Percentiles rank a stretch among this genome's conserved stretches.
Conservation (phyloP, 2,113 vertebrate species). For the Craseonycteris thonglongyai region DNA sequence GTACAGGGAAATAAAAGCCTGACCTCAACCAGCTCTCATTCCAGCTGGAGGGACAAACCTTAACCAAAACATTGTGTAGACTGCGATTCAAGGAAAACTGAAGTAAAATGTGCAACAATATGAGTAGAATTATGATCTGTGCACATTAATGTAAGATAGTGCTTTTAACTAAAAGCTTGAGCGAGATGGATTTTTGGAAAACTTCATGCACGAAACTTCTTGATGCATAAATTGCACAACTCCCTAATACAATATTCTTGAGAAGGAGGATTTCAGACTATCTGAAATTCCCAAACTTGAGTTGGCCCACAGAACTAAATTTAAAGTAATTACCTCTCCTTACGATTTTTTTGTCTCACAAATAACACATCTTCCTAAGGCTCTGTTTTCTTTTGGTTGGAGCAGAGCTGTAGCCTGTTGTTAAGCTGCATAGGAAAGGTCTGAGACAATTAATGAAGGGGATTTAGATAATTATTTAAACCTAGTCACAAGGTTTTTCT, state of each 20-base stretch:
- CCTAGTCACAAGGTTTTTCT: background rate
- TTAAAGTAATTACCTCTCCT: background rate
- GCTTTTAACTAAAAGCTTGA: background rate
- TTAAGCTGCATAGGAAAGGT: background rate
- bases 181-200: background rate
- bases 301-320: background rate
- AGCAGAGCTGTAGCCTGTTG: background rate
- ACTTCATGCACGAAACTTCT: background rate
- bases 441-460: background rate
- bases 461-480: background rate
- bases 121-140: background rate
- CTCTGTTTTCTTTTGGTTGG: background rate
- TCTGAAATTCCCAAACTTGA: background rate
- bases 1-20: background rate
- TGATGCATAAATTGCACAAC: background rate
- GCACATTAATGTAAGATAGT: background rate
- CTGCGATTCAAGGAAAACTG: background rate
- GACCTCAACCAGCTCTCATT: background rate
- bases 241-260: background rate
- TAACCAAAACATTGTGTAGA: background rate
- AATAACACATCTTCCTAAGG: background rate
- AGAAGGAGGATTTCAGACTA: background rate
- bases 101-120: background rate
- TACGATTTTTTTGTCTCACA: background rate
- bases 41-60: background rate